Evolutionary conservation across 2,797 vertebrate genomes (phyloP), one percentile per base, ranked within the genome.

Genomic region (Champsocephalus esox): DNA sequence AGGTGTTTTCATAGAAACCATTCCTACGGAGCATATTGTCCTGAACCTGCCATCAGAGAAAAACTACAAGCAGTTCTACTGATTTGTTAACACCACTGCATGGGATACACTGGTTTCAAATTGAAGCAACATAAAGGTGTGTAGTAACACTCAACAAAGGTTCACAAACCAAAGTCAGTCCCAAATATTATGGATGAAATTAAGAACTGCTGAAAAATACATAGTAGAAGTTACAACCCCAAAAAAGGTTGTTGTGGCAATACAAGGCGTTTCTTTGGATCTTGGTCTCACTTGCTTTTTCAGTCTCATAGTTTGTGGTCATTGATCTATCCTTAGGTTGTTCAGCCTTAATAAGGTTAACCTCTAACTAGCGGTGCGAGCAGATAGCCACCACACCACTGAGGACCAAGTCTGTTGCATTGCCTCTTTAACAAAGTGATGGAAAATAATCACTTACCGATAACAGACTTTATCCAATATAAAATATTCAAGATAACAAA

Each of bases 1-100:
- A 38, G 28, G 4, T 49, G 34, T 11, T 52, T 66, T 32, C 13
- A 43, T 8, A 41, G 7, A 60, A 46, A 70, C 7, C 21, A 56
- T 34, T 46, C 6, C 32, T 66, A 19, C 11, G 19, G 32, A 48
- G 10, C 17, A 80, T 50, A 17, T 69, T 70, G 63, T 17, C 41
- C 38, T 16, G 9, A 54, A 48, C 44, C 54, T 34, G 17, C 43
- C 12, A 12, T 45, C n/a, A 41, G 32, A 12, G 8, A 1, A 69
- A 68, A 63, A 71, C 54, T 46, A 24, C 16, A 48, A 56, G 55
- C 34, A 60, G 55, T 48, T 28, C 32, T 44, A 43, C 12, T 58
- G 12, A 3, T 17, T 46, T 2, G 49, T 66, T 21, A 55, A 48
- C 3, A 44, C 3, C 54, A 49, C 13, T 65, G 49, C 38, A 44